Conservation (phyloP, 1,140 invertebrate genomes). For the Aphelinus certus region DNA sequence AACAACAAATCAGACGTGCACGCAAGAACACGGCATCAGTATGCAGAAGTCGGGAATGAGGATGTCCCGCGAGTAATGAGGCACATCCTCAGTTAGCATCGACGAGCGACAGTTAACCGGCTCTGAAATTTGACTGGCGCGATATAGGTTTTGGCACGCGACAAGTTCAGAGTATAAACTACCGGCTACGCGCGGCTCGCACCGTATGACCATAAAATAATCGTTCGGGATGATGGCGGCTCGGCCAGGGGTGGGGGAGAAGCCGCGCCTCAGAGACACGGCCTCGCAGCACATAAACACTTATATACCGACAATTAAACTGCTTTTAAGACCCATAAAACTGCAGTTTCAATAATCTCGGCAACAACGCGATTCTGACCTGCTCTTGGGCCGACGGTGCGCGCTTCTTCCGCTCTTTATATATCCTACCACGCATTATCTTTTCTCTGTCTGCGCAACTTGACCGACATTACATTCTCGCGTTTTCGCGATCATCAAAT, state of each 20-base stretch:
- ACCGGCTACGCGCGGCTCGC: slow-evolving; percentile 12
- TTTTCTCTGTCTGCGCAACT: no score
- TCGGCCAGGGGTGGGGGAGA: not conserved
- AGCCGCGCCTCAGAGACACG: slow-evolving; percentile 44
- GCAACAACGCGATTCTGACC: slow-evolving; percentile 66
- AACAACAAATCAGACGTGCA: slow-evolving; percentile 14
- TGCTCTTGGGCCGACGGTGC: slow-evolving; percentile 43
- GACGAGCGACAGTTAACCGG: slow-evolving; percentile 20
- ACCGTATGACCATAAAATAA: slow-evolving; percentile 67
- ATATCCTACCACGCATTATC: no score
- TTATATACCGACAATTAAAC: slow-evolving; percentile 69
- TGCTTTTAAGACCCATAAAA: slow-evolving; percentile 68
- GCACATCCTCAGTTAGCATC: slow-evolving; percentile 30
- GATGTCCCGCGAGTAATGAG: slow-evolving; percentile 16
- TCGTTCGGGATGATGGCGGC: slow-evolving; percentile 59
- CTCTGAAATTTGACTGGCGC: slow-evolving; percentile 50
- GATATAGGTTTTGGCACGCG: slow-evolving; percentile 61
- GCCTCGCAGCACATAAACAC: slow-evolving; percentile 64
- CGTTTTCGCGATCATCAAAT: no score
- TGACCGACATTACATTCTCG: no score
- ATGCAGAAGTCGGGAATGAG: not conserved
- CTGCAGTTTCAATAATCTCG: slow-evolving; percentile 68
- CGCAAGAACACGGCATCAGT: slow-evolving; percentile 1
- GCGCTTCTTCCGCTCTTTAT: slow-evolving; percentile 40
- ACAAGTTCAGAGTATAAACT: slow-evolving; percentile 58